Evolutionary conservation across 1,140 invertebrate species (phyloP).

Genomic region (Drosophila funebris): DNA sequence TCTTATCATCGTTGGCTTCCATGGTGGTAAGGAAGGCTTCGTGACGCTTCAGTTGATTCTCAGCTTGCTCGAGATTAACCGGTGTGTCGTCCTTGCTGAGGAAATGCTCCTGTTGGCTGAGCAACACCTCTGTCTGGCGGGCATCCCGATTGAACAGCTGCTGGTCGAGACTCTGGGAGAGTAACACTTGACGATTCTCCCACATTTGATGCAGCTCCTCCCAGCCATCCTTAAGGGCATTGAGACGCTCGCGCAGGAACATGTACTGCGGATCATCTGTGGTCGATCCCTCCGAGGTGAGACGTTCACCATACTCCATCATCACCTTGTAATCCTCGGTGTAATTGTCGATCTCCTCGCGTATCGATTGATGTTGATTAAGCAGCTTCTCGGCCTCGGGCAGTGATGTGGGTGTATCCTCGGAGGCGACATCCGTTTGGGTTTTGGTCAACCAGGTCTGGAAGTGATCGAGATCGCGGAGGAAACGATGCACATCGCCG

Average conservation of each 20-base stretch:
- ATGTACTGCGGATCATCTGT: constrained; percentile 99
- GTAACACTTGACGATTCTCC: constrained; percentile 97
- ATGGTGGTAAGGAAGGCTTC: constrained; percentile 99
- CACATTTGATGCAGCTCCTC: constrained; percentile 99
- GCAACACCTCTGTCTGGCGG: constrained; percentile 97
- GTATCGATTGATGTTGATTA: constrained; percentile 98
- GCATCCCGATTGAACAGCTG: constrained; percentile 98
- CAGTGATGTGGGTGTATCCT: constrained; percentile 98
- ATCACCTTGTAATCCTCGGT: constrained; percentile 99
- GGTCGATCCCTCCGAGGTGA: constrained; percentile 88
- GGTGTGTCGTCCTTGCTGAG: constrained; percentile 98
- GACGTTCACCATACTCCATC: constrained; percentile 98
- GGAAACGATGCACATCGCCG: constrained; percentile 98
- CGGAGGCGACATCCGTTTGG: constrained; percentile 98
- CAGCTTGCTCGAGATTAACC: constrained; percentile 96
- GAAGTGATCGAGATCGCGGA: constrained; percentile 99
- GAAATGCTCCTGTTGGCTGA: constrained; percentile 98
- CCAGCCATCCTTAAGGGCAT: constrained; percentile 99
- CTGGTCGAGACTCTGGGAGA: constrained; percentile 96
- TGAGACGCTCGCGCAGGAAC: constrained; percentile 98
- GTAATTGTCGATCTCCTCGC: constrained; percentile 99
- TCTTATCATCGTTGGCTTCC: constrained; percentile 99
- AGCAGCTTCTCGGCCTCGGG: constrained; percentile 98
- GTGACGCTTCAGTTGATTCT: constrained; percentile 98
- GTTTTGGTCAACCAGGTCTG: constrained; percentile 99